phyloP scores from a whole-genome alignment of 2,888 invertebrate genomes.

The Xanthorhoe designata region DNA sequence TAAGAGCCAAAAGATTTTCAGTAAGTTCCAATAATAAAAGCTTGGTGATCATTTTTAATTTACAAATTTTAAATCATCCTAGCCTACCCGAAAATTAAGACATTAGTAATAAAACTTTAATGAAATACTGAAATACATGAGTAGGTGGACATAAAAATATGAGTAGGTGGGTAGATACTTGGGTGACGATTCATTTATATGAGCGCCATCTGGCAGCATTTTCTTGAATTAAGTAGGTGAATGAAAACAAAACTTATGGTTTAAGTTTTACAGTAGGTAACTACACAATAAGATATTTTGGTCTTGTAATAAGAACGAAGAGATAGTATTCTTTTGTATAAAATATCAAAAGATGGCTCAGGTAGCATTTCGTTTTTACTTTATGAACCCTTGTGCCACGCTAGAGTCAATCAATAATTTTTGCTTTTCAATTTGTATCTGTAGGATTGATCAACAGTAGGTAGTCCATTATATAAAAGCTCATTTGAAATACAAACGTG shows the following conservation, averaged over 20 bases:
- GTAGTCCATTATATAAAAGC: background rate
- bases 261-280: background rate
- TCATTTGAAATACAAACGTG: background rate
- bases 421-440: background rate
- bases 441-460: no score
- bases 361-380: background rate
- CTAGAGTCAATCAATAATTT: background rate
- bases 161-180: no score
- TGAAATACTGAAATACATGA: no score
- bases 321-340: background rate
- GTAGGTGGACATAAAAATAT: no score
- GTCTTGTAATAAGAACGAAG: background rate
- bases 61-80: no score
- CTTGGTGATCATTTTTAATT: no score
- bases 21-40: no score
- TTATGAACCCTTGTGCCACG: background rate
- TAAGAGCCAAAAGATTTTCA: no score
- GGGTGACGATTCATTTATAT: background rate
- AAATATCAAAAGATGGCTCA: conserved; percentile 27
- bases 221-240: conserved; percentile 6
- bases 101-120: no score
- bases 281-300: no score
- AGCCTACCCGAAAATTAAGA: no score
- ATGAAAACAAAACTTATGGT: background rate
- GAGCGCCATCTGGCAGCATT: conserved; percentile 31